Base-by-base conservation (phyloP, 2,888 invertebrate genomes). In the Rhynchonema sp. region DNA sequence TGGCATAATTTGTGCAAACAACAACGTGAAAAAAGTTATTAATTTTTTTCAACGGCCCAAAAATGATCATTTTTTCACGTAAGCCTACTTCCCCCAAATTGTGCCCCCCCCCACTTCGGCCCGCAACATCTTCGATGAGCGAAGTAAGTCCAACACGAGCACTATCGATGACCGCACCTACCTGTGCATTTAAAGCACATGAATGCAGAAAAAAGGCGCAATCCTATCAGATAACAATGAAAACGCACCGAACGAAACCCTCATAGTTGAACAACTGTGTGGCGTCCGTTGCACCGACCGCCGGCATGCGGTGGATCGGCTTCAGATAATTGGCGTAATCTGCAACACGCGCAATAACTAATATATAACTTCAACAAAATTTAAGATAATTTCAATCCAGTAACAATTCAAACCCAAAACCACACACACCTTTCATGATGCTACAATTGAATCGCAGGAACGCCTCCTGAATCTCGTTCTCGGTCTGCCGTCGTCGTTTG, bases 391-490 rank as follows among this genome's bases (percentile, higher is more conserved):
- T 38, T 38, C 38, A 38, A 38, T 38, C 20, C 20, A 20, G 38
- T 38, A 38, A 38, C 38, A 9, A 38, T 38, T 9, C 38, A 9
- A 38, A 38, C 20, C 38, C 38, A 49, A 49, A 49, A 49, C 49
- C n/a, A 49, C 9, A 6, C 20, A 6, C 49, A 29, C 56, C 56
- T 29, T 38, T 30, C 38, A 56, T 1, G 2, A 56, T 9, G 25
- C 30, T 9, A 1, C 25, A n/a, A 3, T n/a, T 56, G 56, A 56
- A 56, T 59, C 88, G 82, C 30, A 98, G 79, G 75, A 96, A 98
- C 3, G 91, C 89, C 75, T 98, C 96, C 77, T 96, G 94, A 64
- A 98, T 94, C 75, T 87, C 85, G 66, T 89, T 78, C 73, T 96
- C 96, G 70, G 91, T 78, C 25, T 83, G 82, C 79, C 87, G 84